A percentile compares a stretch with the other conserved stretches of the same genome.
phyloP scores from a whole-genome alignment of 2,113 vertebrate species.

The Neofelis nebulosa region DNA sequence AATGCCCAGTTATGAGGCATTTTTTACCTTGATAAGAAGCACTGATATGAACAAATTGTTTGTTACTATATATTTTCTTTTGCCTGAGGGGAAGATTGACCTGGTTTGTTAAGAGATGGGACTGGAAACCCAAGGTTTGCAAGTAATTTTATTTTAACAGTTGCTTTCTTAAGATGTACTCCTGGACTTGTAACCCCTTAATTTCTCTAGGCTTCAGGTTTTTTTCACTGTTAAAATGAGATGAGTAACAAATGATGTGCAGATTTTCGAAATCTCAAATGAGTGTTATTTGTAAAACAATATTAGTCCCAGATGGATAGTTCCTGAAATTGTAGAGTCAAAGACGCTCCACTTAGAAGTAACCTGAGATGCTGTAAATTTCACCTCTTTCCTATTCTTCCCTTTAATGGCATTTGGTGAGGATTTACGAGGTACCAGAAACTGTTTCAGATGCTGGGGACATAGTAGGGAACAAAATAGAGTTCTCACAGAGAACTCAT shows the following conservation, averaged over 20 bases:
- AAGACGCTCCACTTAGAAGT: background rate
- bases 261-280: background rate
- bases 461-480: background rate
- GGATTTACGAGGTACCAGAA: background rate
- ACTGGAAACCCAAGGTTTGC: background rate
- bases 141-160: background rate
- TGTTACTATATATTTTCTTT: background rate
- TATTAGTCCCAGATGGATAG: background rate
- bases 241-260: background rate
- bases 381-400: background rate
- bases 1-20: background rate
- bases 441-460: background rate
- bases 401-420: background rate
- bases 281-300: background rate
- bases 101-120: background rate
- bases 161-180: background rate
- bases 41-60: background rate
- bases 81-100: constrained; percentile 35
- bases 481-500: too few species aligned
- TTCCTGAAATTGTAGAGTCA: background rate
- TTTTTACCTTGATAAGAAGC: background rate
- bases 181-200: background rate
- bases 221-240: background rate
- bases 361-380: background rate
- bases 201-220: background rate